Conservation (phyloP, 2,113 vertebrate species). For the Spea bombifrons region DNA sequence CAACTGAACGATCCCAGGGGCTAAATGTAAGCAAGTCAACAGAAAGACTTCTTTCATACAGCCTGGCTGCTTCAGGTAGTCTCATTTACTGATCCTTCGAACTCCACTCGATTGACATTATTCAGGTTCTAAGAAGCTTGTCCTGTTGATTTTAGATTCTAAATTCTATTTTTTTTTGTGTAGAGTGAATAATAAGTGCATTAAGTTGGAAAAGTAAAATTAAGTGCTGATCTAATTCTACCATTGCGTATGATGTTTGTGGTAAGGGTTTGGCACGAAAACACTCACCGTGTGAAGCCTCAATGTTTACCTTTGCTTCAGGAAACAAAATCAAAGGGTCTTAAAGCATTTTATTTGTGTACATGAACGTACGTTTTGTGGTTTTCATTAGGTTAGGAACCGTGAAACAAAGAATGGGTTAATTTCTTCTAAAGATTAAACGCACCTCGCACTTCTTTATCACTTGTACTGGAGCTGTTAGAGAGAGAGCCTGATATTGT, state of each 20-base stretch:
- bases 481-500: conserved; percentile 42
- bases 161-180: conserved; percentile 59
- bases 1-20: conserved; percentile 76
- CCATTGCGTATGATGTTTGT: conserved; percentile 26
- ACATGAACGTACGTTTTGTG: conserved; percentile 37
- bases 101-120: conserved; percentile 76
- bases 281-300: conserved; percentile 35
- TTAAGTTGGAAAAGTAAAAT: conserved; percentile 62
- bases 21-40: conserved; percentile 66
- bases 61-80: conserved; percentile 70
- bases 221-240: conserved; percentile 16
- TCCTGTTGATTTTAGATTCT: conserved; percentile 67
- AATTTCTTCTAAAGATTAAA: conserved; percentile 20
- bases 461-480: conserved; percentile 35
- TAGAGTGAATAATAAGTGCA: conserved; percentile 51
- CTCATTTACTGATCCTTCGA: conserved; percentile 85
- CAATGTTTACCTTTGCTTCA: conserved; percentile 46
- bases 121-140: conserved; percentile 68
- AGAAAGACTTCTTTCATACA: conserved; percentile 90
- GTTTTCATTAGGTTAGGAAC: background rate
- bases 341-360: conserved; percentile 31
- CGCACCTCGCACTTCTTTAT: conserved; percentile 22
- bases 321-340: conserved; percentile 37
- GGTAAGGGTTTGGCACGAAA: conserved; percentile 50
- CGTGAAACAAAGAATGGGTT: conserved; percentile 9